Base-by-base conservation (phyloP, 2,888 invertebrate species). In the Heliothis peltigera region DNA sequence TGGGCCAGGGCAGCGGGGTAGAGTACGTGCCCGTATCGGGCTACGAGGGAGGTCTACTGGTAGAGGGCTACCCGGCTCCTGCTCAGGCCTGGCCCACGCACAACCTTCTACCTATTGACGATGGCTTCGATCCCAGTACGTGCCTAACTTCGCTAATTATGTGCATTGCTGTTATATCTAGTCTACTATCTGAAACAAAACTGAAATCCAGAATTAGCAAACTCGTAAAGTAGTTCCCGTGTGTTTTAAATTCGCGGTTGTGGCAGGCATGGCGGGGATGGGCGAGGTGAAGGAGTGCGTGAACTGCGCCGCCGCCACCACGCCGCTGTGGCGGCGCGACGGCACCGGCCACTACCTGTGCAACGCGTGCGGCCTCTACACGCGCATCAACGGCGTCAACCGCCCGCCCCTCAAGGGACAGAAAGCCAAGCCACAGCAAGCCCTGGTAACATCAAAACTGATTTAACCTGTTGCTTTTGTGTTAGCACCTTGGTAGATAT, bases 301-400 rank as follows among this genome's bases (percentile, higher is more conserved):
- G 80, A 99, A 99, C 95, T 99, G 99, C 91, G 96, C 96, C 70
- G 99, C 99, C 1, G 96, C 96, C 46, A 97, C 97, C 96, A 95
- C 99, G 80, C 99, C 99, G 73, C 96, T 99, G 83, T 99, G 99
- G 99, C 97, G 99, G 82, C 97, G 99, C 91, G 99, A 99, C 96
- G 98, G 98, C 92, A 99, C 98, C 85, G 99, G 99, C 77, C 99
- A 99, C 96, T 99, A 99, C 95, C 97, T 99, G 86, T 99, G 99
- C 97, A 99, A 99, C 96, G 99, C 99, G 77, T 99, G 99, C 95
- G 99, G 99, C 84, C 98, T 99, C 88, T 99, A 99, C 96, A 98
- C 92, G 86, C 95, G 96, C 88, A 96, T 96, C 91, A 96, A 96
- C 89, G 96, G 96, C 80, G 95, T 97, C 88, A 98, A 98, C 93